A percentile compares a stretch with the other conserved stretches of the same genome.
Evolutionary conservation across 2,888 invertebrate genomes (phyloP).

Genomic region (Diabrotica balteata): DNA sequence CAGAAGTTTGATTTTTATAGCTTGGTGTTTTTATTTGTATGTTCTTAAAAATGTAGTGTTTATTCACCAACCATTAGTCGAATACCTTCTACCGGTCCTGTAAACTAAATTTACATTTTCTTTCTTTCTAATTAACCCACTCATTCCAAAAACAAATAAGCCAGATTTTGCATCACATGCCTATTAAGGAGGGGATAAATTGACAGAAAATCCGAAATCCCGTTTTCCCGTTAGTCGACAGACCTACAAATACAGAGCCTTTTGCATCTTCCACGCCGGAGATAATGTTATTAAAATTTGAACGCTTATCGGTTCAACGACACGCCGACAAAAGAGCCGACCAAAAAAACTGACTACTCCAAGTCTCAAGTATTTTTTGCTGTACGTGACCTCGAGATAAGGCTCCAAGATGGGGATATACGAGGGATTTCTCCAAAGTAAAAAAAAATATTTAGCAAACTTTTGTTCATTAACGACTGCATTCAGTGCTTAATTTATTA

Average conservation of each 20-base stretch:
- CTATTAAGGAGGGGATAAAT: neutral
- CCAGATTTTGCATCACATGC: no score
- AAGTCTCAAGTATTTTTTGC: constrained; percentile 29
- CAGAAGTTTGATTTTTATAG: no score
- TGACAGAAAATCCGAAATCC: constrained; percentile 4
- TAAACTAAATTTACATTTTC: no score
- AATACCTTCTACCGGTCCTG: no score
- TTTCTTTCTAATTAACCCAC: no score
- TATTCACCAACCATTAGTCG: no score
- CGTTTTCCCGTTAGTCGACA: constrained; percentile 10
- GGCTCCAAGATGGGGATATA: constrained; percentile 35
- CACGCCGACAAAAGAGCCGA: constrained; percentile 31
- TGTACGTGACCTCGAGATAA: constrained; percentile 44
- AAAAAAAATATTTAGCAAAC: no score
- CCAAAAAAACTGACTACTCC: constrained; percentile 22
- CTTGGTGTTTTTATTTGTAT: no score
- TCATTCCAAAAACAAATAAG: no score
- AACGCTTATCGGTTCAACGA: constrained; percentile 42
- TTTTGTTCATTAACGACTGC: no score
- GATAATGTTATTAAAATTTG: constrained; percentile 43
- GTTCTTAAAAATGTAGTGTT: no score
- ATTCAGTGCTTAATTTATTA: no score
- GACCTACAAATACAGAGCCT: constrained; percentile 5
- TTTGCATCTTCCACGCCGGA: constrained; percentile 12
- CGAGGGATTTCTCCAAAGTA: neutral